Percentiles rank a stretch among this genome's conserved stretches.
phyloP scores from a whole-genome alignment of 2,888 invertebrate species.

The Pristionchus exspectatus region DNA sequence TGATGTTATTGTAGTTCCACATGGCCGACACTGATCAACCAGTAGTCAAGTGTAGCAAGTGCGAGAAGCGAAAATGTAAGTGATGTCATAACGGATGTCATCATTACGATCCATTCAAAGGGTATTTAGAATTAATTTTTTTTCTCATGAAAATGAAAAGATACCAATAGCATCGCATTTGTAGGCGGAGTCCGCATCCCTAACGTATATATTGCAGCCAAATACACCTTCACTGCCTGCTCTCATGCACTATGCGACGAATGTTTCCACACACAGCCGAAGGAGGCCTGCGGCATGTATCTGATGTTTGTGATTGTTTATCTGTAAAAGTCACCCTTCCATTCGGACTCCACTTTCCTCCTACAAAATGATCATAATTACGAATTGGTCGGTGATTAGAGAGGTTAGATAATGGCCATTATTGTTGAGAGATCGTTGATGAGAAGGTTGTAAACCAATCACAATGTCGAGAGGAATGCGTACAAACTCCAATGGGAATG shows the following conservation, averaged over 20 bases:
- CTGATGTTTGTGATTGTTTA: neutral
- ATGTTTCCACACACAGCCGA: conserved; percentile 29
- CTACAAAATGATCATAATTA: too few species aligned
- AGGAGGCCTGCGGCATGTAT: conserved; percentile 8
- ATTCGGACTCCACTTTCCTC: too few species aligned
- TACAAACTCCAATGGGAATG: too few species aligned
- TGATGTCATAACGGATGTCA: neutral
- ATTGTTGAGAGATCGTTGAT: neutral
- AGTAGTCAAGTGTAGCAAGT: conserved; percentile 34
- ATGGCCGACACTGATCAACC: conserved; percentile 11
- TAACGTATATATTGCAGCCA: neutral
- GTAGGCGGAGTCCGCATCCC: too few species aligned
- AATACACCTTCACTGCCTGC: conserved; percentile 26
- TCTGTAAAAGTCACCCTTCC: too few species aligned
- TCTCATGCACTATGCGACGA: conserved; percentile 5
- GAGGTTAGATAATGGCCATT: neutral
- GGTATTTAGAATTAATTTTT: neutral
- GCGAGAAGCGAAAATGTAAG: conserved; percentile 33
- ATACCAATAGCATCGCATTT: neutral
- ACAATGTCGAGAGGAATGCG: neutral
- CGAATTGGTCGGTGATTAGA: too few species aligned
- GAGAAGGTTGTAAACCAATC: neutral
- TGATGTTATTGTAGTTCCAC: neutral
- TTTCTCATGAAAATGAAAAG: neutral
- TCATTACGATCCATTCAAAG: neutral